Evolutionary conservation across 2,888 invertebrate genomes (phyloP).

Genomic region (Dicycla oo): DNA sequence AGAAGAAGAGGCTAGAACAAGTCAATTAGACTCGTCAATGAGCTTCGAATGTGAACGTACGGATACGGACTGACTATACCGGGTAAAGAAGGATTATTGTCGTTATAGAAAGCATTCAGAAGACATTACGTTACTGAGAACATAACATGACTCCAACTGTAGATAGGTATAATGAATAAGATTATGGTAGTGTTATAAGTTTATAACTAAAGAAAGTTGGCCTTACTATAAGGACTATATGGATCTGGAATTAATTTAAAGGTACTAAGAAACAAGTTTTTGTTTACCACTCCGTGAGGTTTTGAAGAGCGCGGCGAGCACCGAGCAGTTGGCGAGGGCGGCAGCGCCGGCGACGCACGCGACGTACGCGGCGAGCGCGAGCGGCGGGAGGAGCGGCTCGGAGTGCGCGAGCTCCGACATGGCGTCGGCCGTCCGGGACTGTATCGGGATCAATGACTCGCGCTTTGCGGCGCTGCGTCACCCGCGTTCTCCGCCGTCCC

Average conservation of each 20-base stretch:
- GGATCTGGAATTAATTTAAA: slow-evolving; percentile 9
- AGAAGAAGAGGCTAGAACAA: slow-evolving; percentile 18
- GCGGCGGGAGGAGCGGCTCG: slow-evolving; percentile 81
- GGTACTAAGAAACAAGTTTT: slow-evolving; percentile 46
- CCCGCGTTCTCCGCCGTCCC: slow-evolving; percentile 84
- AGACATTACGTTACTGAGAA: slow-evolving; percentile 16
- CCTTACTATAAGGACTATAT: slow-evolving; percentile 6
- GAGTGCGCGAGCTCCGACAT: slow-evolving; percentile 79
- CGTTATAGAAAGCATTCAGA: slow-evolving; percentile 19
- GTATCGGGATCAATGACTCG: slow-evolving; percentile 89
- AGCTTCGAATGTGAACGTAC: slow-evolving; percentile 12
- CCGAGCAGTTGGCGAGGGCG: slow-evolving; percentile 84
- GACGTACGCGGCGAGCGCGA: slow-evolving; percentile 78
- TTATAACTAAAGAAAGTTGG: slow-evolving; percentile 15
- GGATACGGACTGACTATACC: neutral
- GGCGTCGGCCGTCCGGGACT: slow-evolving; percentile 85
- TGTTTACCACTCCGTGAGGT: slow-evolving; percentile 86
- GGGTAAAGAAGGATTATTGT: slow-evolving; percentile 15
- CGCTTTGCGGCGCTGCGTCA: slow-evolving; percentile 84
- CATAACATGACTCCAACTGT: slow-evolving; percentile 1
- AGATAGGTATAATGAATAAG: neutral
- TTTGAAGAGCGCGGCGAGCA: slow-evolving; percentile 83
- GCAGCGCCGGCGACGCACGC: slow-evolving; percentile 86
- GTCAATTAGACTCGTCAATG: slow-evolving; percentile 27
- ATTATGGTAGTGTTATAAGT: too few relatives aligned